Evolutionary conservation across 2,797 vertebrate species (phyloP).

Genomic region (Phoeniculus purpureus): DNA sequence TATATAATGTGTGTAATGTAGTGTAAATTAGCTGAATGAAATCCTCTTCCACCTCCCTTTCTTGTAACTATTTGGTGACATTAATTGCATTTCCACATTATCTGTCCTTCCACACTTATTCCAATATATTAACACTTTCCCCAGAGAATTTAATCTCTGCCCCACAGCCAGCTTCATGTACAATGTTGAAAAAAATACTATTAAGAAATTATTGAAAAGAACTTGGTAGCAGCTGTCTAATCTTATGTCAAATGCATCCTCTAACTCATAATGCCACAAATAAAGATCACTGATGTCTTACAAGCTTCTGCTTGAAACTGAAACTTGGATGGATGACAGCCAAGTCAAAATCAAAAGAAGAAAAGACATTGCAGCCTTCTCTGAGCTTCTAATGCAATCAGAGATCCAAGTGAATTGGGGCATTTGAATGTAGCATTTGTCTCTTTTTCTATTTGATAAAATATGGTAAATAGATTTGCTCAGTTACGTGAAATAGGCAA

Average conservation of each 20-base stretch:
- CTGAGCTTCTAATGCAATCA: neutral
- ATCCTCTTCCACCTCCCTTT: neutral
- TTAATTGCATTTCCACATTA: slow-evolving; percentile 3
- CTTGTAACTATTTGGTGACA: neutral
- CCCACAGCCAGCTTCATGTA: neutral
- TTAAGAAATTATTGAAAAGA: neutral
- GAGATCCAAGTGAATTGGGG: neutral
- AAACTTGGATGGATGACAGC: neutral
- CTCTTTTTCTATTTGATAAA: neutral
- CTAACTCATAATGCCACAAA: neutral
- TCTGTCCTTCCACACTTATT: neutral
- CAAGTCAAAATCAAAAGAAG: neutral
- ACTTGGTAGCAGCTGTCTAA: neutral
- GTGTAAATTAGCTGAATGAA: neutral
- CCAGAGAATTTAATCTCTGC: neutral
- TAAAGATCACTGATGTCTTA: neutral
- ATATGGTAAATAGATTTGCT: neutral
- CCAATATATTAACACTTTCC: neutral
- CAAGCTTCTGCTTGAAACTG: neutral
- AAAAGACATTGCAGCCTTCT: slow-evolving; percentile 26
- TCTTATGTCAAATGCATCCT: neutral
- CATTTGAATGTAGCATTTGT: neutral
- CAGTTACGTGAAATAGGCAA: neutral
- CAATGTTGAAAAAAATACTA: neutral
- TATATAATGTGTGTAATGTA: no score